phyloP scores from a whole-genome alignment of 1,140 invertebrate genomes.

The Pinna nobilis region DNA sequence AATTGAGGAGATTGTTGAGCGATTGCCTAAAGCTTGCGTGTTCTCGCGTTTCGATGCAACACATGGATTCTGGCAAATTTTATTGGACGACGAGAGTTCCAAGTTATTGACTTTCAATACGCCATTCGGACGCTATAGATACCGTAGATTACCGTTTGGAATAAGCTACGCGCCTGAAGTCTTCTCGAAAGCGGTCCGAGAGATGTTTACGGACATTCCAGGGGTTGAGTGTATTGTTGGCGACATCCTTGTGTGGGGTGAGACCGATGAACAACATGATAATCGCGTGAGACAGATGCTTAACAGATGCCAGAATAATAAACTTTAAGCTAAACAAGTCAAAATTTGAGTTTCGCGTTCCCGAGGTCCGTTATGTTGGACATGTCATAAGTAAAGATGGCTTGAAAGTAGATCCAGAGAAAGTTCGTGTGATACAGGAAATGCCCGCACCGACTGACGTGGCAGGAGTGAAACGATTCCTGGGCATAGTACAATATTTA shows the following conservation, averaged over 20 bases:
- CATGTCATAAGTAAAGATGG: constrained; percentile 41
- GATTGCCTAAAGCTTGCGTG: constrained; percentile 47
- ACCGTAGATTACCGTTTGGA: constrained; percentile 35
- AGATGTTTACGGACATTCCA: constrained; percentile 16
- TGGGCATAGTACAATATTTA: constrained; percentile 35
- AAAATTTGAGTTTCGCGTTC: constrained; percentile 7
- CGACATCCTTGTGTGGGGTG: constrained; percentile 20
- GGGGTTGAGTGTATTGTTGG: constrained; percentile 16
- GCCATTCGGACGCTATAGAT: constrained; percentile 65
- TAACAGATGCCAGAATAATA: constrained; percentile 5
- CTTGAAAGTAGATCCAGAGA: constrained; percentile 42
- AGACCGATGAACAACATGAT: constrained; percentile 19
- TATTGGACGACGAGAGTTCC: constrained; percentile 43
- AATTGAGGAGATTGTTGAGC: constrained; percentile 55
- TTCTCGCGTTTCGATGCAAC: constrained; percentile 44
- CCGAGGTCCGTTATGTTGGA: constrained; percentile 9
- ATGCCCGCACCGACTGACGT: constrained; percentile 12
- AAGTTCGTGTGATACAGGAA: too few species aligned
- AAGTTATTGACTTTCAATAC: constrained; percentile 75
- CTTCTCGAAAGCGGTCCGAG: constrained; percentile 10
- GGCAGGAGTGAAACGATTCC: constrained; percentile 28
- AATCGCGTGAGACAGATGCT: constrained; percentile 19
- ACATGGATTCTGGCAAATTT: constrained; percentile 34
- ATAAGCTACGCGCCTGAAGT: constrained; percentile 29
- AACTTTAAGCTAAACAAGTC: constrained; percentile 5